A percentile compares a stretch with the other conserved stretches of the same genome.
phyloP scores from a whole-genome alignment of 1,140 invertebrate genomes.

The Rhopalosiphum maidis region DNA sequence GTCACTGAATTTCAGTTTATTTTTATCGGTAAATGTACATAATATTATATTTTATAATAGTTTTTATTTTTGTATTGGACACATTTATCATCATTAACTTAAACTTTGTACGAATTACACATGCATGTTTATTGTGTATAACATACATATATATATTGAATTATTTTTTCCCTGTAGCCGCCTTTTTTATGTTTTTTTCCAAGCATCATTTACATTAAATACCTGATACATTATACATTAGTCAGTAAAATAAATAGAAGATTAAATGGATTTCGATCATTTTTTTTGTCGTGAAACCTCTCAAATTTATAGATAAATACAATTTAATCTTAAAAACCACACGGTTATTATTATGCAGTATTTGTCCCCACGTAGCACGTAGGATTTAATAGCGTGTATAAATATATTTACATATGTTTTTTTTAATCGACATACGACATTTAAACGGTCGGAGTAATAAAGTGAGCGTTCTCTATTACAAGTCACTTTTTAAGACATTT shows the following conservation, averaged over 20 bases:
- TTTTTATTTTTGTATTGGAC: neutral
- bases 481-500: neutral
- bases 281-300: neutral
- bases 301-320: neutral
- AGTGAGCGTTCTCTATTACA: neutral
- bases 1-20: neutral
- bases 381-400: neutral
- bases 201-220: neutral
- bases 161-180: neutral
- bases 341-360: neutral
- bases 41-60: neutral
- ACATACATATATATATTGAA: neutral
- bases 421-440: neutral
- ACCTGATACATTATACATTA: too few species aligned
- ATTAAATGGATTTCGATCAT: neutral
- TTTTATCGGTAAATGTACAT: neutral
- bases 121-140: neutral
- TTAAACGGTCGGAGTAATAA: neutral
- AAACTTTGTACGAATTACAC: neutral
- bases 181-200: neutral
- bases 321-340: neutral
- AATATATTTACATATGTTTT: neutral
- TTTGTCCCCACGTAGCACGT: neutral
- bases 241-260: neutral
- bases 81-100: neutral